Percentiles rank a stretch among this genome's conserved stretches.
These are phyloP conservation scores for Pollenia angustigena DNA, from an alignment of 2,888 invertebrate species.

Conservation along the genomic window DNA sequence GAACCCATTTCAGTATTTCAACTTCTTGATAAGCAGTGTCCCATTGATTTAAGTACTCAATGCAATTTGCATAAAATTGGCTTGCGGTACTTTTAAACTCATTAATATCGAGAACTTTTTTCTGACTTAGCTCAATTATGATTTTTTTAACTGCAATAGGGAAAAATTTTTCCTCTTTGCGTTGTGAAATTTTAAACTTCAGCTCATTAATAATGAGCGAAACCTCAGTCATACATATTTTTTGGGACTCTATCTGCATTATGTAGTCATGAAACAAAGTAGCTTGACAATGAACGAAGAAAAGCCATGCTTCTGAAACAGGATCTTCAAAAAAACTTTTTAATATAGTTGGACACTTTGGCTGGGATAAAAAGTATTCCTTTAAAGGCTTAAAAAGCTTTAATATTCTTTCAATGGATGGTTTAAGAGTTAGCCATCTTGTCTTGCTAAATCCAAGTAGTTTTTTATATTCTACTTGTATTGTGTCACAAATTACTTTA, in stretches of 20 bases:
- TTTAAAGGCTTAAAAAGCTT: slow-evolving; percentile 63
- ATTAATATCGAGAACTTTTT: slow-evolving; percentile 31
- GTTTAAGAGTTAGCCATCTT: slow-evolving; percentile 47
- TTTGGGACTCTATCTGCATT: slow-evolving; percentile 62
- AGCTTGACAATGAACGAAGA: slow-evolving; percentile 65
- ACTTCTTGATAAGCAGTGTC: slow-evolving; percentile 48
- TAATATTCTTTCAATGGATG: slow-evolving; percentile 65
- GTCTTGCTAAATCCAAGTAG: slow-evolving; percentile 25
- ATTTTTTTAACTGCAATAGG: slow-evolving; percentile 25
- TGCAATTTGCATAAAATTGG: slow-evolving; percentile 51
- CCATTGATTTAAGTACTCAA: slow-evolving; percentile 65
- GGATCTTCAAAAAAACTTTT: not conserved
- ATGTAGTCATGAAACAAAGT: slow-evolving; percentile 66
- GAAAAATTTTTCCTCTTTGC: no score
- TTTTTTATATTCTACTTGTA: slow-evolving; percentile 31
- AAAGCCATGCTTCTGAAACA: slow-evolving; percentile 8
- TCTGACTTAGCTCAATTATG: slow-evolving; percentile 42
- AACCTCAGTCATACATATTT: slow-evolving; percentile 68
- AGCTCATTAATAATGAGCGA: slow-evolving; percentile 55
- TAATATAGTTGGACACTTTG: slow-evolving; percentile 18
- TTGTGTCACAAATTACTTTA: slow-evolving; percentile 10
- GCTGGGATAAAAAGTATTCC: slow-evolving; percentile 56
- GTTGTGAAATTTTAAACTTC: slow-evolving; percentile 55
- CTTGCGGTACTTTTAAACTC: slow-evolving; percentile 36
- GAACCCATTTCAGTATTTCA: slow-evolving; percentile 61